Conservation (phyloP, 2,888 invertebrate species). For the Amphipyra tragopoginis region DNA sequence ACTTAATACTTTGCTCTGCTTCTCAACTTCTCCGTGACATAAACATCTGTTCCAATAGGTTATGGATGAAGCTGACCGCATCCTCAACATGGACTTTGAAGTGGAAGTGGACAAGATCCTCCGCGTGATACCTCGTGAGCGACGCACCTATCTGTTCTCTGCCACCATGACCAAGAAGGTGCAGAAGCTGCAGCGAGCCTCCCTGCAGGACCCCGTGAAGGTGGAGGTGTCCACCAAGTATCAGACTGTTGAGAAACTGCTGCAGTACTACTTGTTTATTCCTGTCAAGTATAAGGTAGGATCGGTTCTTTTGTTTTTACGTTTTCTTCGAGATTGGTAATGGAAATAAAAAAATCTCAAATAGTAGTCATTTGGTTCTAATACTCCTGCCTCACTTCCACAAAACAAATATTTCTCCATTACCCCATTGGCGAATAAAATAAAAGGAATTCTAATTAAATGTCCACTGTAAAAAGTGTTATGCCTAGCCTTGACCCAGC, state of each 20-base stretch:
- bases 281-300: constrained; percentile 98
- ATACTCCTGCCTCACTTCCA: too few species aligned
- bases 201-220: constrained; percentile 97
- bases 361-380: too few species aligned
- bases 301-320: too few species aligned
- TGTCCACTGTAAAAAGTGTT: too few species aligned
- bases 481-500: too few species aligned
- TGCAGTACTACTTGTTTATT: constrained; percentile 98
- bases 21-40: too few species aligned
- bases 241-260: constrained; percentile 98
- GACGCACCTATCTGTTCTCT: constrained; percentile 98
- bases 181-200: constrained; percentile 98
- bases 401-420: too few species aligned
- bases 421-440: too few species aligned
- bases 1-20: too few species aligned
- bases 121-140: constrained; percentile 96
- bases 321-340: too few species aligned
- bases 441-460: too few species aligned
- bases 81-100: constrained; percentile 99
- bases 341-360: too few species aligned
- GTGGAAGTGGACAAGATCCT: constrained; percentile 99
- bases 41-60: constrained; percentile 87
- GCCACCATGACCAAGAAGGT: constrained; percentile 99
- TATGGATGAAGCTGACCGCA: constrained; percentile 99
- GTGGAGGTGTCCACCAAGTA: constrained; percentile 99